phyloP scores from a whole-genome alignment of 1,140 invertebrate species.

The Polyergus mexicanus region DNA sequence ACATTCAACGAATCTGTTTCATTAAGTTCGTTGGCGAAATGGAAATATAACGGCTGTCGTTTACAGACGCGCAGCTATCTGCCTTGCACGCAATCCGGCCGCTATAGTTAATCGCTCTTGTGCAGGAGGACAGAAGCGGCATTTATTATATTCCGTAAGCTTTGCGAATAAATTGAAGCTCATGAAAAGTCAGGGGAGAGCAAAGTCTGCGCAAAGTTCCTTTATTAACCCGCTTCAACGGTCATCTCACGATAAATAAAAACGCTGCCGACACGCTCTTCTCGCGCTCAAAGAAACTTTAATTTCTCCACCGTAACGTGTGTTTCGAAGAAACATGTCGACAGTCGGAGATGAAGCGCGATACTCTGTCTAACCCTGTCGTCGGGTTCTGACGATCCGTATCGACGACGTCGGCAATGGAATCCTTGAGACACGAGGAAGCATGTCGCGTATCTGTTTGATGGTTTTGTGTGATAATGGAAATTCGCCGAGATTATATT shows the following conservation, averaged over 20 bases:
- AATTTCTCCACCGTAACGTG: slow-evolving; percentile 43
- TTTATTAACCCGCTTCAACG: slow-evolving; percentile 33
- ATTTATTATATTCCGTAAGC: slow-evolving; percentile 70
- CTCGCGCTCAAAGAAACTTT: slow-evolving; percentile 47
- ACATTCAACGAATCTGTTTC: slow-evolving; percentile 33
- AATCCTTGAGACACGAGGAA: slow-evolving; percentile 69
- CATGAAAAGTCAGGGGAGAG: slow-evolving; percentile 56
- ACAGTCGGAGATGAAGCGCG: not conserved
- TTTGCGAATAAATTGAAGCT: slow-evolving; percentile 69
- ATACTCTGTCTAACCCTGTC: not conserved
- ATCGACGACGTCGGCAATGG: slow-evolving; percentile 38
- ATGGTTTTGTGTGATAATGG: too few relatives aligned
- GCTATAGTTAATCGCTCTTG: slow-evolving; percentile 63
- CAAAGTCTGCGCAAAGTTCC: slow-evolving; percentile 59
- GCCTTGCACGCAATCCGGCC: slow-evolving; percentile 36
- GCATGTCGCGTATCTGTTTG: slow-evolving; percentile 48
- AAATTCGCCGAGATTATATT: too few relatives aligned
- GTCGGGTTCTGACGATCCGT: slow-evolving; percentile 21
- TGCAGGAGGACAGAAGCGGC: slow-evolving; percentile 25
- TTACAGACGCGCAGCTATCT: slow-evolving; percentile 66
- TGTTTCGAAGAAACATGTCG: slow-evolving; percentile 50
- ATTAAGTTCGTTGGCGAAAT: slow-evolving; percentile 58
- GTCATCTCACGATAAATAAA: slow-evolving; percentile 55
- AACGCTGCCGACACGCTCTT: slow-evolving; percentile 14
- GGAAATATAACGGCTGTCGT: slow-evolving; percentile 71